Evolutionary conservation across 2,888 invertebrate species (phyloP).

Genomic region (Drosophila borborema): DNA sequence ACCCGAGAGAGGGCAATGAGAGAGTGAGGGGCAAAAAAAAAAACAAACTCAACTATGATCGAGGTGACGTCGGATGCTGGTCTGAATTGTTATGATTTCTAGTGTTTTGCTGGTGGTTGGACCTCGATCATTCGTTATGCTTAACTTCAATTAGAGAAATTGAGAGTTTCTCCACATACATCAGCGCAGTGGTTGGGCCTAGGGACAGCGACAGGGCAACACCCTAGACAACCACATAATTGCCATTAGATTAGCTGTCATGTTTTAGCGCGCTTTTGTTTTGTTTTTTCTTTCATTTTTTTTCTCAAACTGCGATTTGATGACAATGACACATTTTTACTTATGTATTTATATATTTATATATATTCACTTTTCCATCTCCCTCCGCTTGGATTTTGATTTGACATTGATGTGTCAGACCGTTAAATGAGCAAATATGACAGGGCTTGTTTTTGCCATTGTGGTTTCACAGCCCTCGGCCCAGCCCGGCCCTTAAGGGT

Average conservation of each 20-base stretch:
- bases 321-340: conserved; percentile 77
- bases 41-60: conserved; percentile 29
- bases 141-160: conserved; percentile 81
- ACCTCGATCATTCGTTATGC: conserved; percentile 67
- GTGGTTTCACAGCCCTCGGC: conserved; percentile 52
- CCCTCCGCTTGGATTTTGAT: conserved; percentile 57
- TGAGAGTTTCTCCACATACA: conserved; percentile 61
- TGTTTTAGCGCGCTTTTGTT: conserved; percentile 60
- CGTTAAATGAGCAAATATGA: conserved; percentile 82
- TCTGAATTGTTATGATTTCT: conserved; percentile 19
- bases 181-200: conserved; percentile 18
- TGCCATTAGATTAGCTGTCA: conserved; percentile 83
- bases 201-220: conserved; percentile 4
- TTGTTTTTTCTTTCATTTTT: conserved; percentile 24
- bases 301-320: conserved; percentile 56
- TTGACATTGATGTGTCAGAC: conserved; percentile 83
- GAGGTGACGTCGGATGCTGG: conserved; percentile 66
- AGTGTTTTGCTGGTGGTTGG: conserved; percentile 27
- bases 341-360: background rate
- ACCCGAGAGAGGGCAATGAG: conserved; percentile 25
- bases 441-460: conserved; percentile 65
- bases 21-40: background rate
- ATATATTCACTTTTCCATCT: background rate
- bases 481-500: conserved; percentile 19
- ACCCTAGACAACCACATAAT: conserved; percentile 64